phyloP scores from a whole-genome alignment of 2,888 invertebrate genomes.

The Pterobdella sp. region DNA sequence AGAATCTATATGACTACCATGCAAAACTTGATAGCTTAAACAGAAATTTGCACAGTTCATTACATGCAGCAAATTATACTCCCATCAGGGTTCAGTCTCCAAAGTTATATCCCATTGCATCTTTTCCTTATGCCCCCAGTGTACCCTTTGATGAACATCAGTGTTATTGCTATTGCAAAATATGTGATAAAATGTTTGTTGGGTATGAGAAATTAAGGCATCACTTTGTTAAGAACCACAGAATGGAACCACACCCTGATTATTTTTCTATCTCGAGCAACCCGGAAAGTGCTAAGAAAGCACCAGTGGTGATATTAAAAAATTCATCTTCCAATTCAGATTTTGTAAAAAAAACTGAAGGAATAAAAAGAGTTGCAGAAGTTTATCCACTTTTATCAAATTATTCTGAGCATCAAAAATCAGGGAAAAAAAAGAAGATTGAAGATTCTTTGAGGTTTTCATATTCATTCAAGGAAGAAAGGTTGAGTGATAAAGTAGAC shows the following conservation, averaged over 20 bases:
- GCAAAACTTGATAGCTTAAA: too few species aligned
- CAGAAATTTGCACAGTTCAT: too few species aligned
- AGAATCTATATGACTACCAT: too few species aligned
- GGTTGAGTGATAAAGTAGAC: constrained; percentile 10
- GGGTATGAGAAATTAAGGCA: constrained; percentile 48
- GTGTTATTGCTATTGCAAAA: constrained; percentile 40
- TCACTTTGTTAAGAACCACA: constrained; percentile 48
- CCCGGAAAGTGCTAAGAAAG: constrained; percentile 41
- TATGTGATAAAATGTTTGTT: constrained; percentile 47
- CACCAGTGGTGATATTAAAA: too few species aligned
- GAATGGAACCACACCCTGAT: constrained; percentile 47
- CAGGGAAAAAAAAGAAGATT: background rate
- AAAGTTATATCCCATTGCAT: too few species aligned
- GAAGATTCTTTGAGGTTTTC: too few species aligned
- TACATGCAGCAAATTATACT: too few species aligned
- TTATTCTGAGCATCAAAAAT: background rate
- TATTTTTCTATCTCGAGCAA: constrained; percentile 48
- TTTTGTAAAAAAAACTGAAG: too few species aligned
- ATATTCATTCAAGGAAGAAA: background rate
- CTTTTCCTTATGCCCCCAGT: too few species aligned
- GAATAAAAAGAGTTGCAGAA: background rate
- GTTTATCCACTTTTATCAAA: background rate
- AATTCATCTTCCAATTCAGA: too few species aligned
- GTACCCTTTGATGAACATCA: too few species aligned
- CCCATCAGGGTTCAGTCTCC: too few species aligned